Base-by-base conservation (phyloP, 2,797 vertebrate species). In the Chelon auratus region DNA sequence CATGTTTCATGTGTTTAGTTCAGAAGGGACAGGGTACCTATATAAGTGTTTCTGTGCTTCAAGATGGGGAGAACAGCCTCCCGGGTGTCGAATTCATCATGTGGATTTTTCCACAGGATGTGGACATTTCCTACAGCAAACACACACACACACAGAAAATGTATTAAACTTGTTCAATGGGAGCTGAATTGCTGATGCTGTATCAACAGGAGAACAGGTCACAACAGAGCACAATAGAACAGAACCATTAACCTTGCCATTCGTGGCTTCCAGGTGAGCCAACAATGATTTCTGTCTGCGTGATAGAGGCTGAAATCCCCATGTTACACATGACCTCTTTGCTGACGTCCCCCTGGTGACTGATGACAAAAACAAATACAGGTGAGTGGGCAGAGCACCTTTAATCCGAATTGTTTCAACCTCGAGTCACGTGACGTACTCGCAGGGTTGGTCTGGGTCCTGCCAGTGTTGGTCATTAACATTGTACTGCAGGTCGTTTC, bases 181-280 rank as follows among this genome's bases (percentile, higher is more conserved):
- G 17, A 14, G 26, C 5, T 54, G 18, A 18, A 50, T 39, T 24
- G 39, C 36, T 63, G 18, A 22, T 14, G 36, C 22, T 66, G 26
- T 15, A 30, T 56, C 13, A 24, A 48, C 17, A 26, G 0, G 33
- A 56, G 7, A 64, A 6, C 0, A 15, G 7, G 24, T 0, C 15
- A 57, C 7, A 61, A 6, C 0, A 39, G 6, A 54, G 7, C 0
- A 52, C 24, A 59, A 6, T 2, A 6, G n/a, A 26, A 22, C 0
- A n/a, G 13, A 20, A 6, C 3, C 2, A 7, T 20, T 57, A 61
- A 97, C 97, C 97, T 93, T 96, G 96, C 97, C 97, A 99, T 43
- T 95, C 93, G 52, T 90, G 97, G 86, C 96, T 97, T 0, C 97
- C 97, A 0, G 97, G 97, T 0, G 97, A 95, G 0, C 97, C 97